Evolutionary conservation across 2,888 invertebrate species (phyloP).

Genomic region (Anticlea derivata): DNA sequence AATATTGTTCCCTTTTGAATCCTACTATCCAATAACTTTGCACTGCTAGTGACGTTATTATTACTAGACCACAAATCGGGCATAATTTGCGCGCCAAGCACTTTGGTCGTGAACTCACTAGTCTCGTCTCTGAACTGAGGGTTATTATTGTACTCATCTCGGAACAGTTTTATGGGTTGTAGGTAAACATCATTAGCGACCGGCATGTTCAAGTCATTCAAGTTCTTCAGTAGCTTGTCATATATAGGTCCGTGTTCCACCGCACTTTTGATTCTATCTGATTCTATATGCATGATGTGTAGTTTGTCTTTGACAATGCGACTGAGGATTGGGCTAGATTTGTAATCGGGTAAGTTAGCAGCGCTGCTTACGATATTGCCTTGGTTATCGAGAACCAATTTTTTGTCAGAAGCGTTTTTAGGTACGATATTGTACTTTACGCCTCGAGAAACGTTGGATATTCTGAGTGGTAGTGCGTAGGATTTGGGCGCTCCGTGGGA

Average conservation of each 20-base stretch:
- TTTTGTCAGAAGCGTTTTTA: constrained; percentile 78
- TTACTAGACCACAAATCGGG: constrained; percentile 71
- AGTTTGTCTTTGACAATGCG: constrained; percentile 79
- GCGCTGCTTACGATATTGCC: constrained; percentile 79
- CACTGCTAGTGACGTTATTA: constrained; percentile 71
- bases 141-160: constrained; percentile 81
- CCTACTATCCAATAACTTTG: constrained; percentile 68
- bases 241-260: constrained; percentile 85
- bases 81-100: constrained; percentile 73
- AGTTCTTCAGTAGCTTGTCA: constrained; percentile 81
- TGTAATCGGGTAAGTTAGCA: constrained; percentile 77
- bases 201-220: constrained; percentile 79
- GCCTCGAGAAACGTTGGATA: constrained; percentile 75
- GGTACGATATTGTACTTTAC: constrained; percentile 79
- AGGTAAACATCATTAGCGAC: constrained; percentile 80
- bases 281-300: constrained; percentile 79
- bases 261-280: constrained; percentile 83
- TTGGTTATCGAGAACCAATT: constrained; percentile 73
- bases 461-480: constrained; percentile 76
- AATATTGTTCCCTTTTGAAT: constrained; percentile 79
- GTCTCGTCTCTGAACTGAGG: constrained; percentile 82
- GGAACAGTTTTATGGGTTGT: constrained; percentile 81
- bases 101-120: constrained; percentile 76
- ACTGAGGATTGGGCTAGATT: constrained; percentile 75
- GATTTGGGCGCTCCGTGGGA: constrained; percentile 70